phyloP scores from a whole-genome alignment of 2,888 invertebrate species.

The Allygus modestus region DNA sequence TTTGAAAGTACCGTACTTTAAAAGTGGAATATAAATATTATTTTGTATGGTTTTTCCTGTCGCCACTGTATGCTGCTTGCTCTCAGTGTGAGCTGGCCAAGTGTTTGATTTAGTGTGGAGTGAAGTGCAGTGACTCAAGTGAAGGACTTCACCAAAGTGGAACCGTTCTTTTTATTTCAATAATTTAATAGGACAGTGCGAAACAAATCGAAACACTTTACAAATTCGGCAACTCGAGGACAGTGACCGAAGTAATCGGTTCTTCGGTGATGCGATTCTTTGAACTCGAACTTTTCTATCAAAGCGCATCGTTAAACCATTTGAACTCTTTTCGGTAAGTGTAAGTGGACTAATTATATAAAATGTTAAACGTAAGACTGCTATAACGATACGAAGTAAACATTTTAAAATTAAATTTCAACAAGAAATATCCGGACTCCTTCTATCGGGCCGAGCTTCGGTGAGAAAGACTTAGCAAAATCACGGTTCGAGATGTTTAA shows the following conservation, averaged over 20 bases:
- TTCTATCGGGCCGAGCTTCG: slow-evolving; percentile 14
- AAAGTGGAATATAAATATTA: not conserved
- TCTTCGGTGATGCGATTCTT: slow-evolving; percentile 49
- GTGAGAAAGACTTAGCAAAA: slow-evolving; percentile 43
- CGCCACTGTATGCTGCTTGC: not conserved
- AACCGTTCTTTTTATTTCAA: slow-evolving; percentile 27
- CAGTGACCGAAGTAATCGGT: slow-evolving; percentile 41
- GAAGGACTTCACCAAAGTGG: slow-evolving; percentile 37
- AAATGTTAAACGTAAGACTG: slow-evolving; percentile 48
- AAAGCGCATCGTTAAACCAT: slow-evolving; percentile 26
- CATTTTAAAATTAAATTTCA: slow-evolving; percentile 32
- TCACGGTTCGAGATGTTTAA: slow-evolving; percentile 28
- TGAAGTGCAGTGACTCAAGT: slow-evolving; percentile 37
- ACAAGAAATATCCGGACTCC: slow-evolving; percentile 28
- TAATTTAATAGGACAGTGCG: slow-evolving; percentile 35
- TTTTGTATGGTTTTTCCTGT: too few relatives aligned
- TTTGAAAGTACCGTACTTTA: not conserved
- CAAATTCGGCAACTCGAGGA: slow-evolving; percentile 26
- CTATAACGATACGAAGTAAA: slow-evolving; percentile 42
- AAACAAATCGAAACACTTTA: slow-evolving; percentile 42
- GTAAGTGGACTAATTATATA: slow-evolving; percentile 42
- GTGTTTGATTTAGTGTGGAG: slow-evolving; percentile 22
- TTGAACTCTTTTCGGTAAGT: slow-evolving; percentile 50
- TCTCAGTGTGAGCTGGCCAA: not conserved
- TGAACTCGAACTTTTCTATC: slow-evolving; percentile 8